Conservation (phyloP, 2,888 invertebrate species). For the Eupeodes latifasciatus region DNA sequence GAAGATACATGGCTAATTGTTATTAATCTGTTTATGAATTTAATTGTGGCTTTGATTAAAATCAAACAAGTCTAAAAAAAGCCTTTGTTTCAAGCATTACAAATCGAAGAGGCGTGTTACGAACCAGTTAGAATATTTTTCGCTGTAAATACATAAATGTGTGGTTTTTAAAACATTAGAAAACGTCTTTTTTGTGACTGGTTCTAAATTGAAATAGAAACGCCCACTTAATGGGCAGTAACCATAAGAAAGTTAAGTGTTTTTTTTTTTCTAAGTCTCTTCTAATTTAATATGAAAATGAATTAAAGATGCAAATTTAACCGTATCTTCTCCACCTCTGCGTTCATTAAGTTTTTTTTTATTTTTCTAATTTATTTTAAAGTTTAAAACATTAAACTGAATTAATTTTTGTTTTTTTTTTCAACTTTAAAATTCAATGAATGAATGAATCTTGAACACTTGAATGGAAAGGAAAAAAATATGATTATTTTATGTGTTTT, state of each 20-base stretch:
- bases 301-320: slow-evolving; percentile 37
- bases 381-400: slow-evolving; percentile 19
- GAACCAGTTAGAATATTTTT: background rate
- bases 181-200: slow-evolving; percentile 30
- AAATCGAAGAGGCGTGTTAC: slow-evolving; percentile 15
- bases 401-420: slow-evolving; percentile 47
- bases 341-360: background rate
- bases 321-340: slow-evolving; percentile 15
- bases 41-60: slow-evolving; percentile 21
- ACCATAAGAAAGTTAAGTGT: background rate
- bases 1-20: background rate
- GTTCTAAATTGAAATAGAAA: slow-evolving; percentile 10
- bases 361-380: too few relatives aligned
- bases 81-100: background rate
- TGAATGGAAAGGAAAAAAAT: slow-evolving; percentile 58
- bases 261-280: background rate
- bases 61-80: background rate
- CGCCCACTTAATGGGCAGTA: slow-evolving; percentile 43
- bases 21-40: slow-evolving; percentile 17
- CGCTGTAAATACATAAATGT: background rate
- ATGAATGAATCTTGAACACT: slow-evolving; percentile 69
- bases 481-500: slow-evolving; percentile 2
- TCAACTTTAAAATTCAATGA: slow-evolving; percentile 17
- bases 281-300: background rate
- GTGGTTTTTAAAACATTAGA: background rate